Evolutionary conservation across 1,140 invertebrate genomes (phyloP).

Genomic region (Coptotermes formosanus): DNA sequence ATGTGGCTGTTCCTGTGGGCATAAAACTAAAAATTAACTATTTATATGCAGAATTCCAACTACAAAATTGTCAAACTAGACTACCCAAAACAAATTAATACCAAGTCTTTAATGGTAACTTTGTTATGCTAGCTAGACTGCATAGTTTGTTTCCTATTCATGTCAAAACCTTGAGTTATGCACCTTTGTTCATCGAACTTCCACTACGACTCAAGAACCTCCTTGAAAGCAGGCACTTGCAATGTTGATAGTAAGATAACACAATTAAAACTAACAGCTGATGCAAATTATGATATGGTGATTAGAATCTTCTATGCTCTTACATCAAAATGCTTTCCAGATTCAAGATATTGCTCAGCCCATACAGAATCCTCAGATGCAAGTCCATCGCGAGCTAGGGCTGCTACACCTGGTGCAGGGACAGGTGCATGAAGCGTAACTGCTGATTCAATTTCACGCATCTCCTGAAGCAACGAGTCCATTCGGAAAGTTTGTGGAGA

Average conservation of each 20-base stretch:
- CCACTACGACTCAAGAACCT: too few relatives aligned
- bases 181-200: too few relatives aligned
- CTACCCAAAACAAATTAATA: too few relatives aligned
- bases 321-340: constrained; percentile 57
- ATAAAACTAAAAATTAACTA: constrained; percentile 13
- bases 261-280: too few relatives aligned
- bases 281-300: too few relatives aligned
- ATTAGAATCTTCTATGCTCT: constrained; percentile 30
- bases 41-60: not conserved
- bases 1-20: constrained; percentile 43
- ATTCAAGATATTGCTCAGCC: constrained; percentile 58
- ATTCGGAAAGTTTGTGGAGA: constrained; percentile 74
- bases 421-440: constrained; percentile 46
- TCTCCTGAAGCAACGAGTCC: constrained; percentile 57
- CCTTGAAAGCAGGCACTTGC: too few relatives aligned
- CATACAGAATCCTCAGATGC: constrained; percentile 51
- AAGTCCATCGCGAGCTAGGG: constrained; percentile 43
- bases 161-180: too few relatives aligned
- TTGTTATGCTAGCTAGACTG: too few relatives aligned
- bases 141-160: too few relatives aligned
- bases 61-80: too few relatives aligned
- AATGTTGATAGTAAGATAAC: too few relatives aligned
- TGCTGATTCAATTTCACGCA: constrained; percentile 53
- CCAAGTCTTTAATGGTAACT: too few relatives aligned
- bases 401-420: constrained; percentile 54